Evolutionary conservation across 2,888 invertebrate species (phyloP), one percentile per base, ranked within the genome.

Genomic region (Metacarcinus magister): DNA sequence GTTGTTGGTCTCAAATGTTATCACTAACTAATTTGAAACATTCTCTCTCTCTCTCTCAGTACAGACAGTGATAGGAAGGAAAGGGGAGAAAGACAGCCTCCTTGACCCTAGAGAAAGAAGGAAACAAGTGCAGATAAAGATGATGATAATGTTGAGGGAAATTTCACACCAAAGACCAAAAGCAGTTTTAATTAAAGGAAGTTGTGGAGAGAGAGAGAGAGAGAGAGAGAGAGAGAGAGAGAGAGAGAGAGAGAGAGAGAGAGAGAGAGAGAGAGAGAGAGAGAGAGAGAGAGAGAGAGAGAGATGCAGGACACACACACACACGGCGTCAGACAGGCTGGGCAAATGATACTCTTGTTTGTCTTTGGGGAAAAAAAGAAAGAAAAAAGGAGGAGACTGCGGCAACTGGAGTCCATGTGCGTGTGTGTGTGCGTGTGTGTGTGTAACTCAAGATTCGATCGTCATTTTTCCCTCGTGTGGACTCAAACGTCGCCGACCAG

Each of bases 361-460:
- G 75, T 75, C 75, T 75, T 75, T 28, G 75, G n/a, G 7, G 75
- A 8, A 75, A 75, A 75, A 75, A 75, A 67, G 19, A 67, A 16
- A n/a, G 28, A 28, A 75, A 75, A 28, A 10, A 28, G 28, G 28
- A 75, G 75, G 75, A 75, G 28, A 28, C 75, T 28, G 75, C 75
- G 75, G 75, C 2, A 75, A 28, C 75, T 75, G 75, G 28, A 75
- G 13, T 54, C 54, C 54, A 13, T 54, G 13, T 3, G 54, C 2
- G 54, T 54, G 54, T 54, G 54, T 54, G 54, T 54, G 54, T 54
- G 54, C 2, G 54, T 54, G 54, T 54, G 54, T 54, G 54, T 54
- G 54, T 54, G 75, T 75, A 75, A 75, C 28, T 75, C 75, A 75
- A 75, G 28, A 75, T 75, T 75, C 75, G 75, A 75, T 75, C 75